These are phyloP conservation scores for Hetaerina titia DNA, from an alignment of 2,888 invertebrate genomes.

Conservation along the genomic window DNA sequence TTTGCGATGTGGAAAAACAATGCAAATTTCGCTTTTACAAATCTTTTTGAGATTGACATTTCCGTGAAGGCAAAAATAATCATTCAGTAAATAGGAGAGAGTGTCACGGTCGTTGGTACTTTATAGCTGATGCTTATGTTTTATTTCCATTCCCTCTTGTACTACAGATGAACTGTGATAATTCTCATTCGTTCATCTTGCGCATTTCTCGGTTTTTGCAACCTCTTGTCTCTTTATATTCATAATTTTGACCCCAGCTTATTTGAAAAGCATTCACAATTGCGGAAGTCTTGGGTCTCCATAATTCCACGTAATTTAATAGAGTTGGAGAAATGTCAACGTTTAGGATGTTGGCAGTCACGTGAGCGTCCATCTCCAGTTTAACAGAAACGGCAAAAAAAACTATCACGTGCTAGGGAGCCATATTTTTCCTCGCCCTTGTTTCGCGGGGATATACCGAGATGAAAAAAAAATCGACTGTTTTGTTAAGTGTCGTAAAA, in stretches of 20 bases:
- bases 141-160: too few relatives aligned
- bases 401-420: background rate
- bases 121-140: too few relatives aligned
- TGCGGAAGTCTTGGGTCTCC: background rate
- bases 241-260: background rate
- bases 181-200: background rate
- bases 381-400: background rate
- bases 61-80: too few relatives aligned
- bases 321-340: background rate
- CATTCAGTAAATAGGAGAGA: too few relatives aligned
- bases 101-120: too few relatives aligned
- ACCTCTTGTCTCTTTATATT: background rate
- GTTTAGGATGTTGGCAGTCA: background rate
- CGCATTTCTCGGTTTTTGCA: background rate
- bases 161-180: too few relatives aligned
- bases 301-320: background rate
- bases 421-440: background rate
- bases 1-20: too few relatives aligned
- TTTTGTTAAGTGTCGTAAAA: background rate
- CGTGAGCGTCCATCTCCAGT: background rate
- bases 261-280: background rate
- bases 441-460: background rate
- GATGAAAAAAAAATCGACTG: background rate
- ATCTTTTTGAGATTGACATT: too few relatives aligned
- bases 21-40: too few relatives aligned